These are phyloP conservation scores for Gonocerus acuteangulatus DNA, from an alignment of 2,888 invertebrate genomes.

Conservation along the genomic window DNA sequence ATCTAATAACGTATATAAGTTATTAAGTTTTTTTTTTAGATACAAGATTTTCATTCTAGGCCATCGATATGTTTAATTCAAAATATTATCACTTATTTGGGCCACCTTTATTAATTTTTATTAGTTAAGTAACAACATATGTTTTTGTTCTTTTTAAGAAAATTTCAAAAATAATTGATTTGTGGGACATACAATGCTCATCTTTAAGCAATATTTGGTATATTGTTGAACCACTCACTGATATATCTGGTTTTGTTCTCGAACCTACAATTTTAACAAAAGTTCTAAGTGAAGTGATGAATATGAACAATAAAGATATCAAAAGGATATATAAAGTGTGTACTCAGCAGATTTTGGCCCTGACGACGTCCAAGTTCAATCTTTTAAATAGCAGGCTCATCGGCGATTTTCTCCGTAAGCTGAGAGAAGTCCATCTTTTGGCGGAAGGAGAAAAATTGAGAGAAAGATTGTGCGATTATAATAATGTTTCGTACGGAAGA, in stretches of 20 bases:
- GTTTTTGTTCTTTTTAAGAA: conserved; percentile 2
- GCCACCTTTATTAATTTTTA: too few relatives aligned
- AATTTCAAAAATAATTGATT: background rate
- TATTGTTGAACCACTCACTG: conserved; percentile 7
- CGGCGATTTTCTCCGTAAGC: conserved; percentile 6
- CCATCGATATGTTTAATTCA: too few relatives aligned
- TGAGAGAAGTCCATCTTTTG: background rate
- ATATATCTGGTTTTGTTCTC: background rate
- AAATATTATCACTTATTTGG: too few relatives aligned
- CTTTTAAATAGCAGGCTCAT: background rate
- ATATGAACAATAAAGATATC: background rate
- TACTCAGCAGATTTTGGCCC: background rate
- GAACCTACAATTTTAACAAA: background rate
- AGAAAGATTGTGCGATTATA: background rate
- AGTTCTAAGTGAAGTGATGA: background rate
- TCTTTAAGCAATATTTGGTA: conserved; percentile 5
- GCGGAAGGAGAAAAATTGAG: conserved; percentile 3
- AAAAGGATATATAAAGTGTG: background rate
- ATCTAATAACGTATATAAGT: too few relatives aligned
- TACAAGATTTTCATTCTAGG: too few relatives aligned
- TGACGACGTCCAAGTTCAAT: background rate
- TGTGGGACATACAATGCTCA: background rate
- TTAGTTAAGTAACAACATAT: too few relatives aligned
- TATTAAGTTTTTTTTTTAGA: too few relatives aligned
- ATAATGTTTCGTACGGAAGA: background rate